Percentiles rank a stretch among this genome's conserved stretches.
Conservation (phyloP, 2,797 vertebrate species). For the Microhierax caerulescens region DNA sequence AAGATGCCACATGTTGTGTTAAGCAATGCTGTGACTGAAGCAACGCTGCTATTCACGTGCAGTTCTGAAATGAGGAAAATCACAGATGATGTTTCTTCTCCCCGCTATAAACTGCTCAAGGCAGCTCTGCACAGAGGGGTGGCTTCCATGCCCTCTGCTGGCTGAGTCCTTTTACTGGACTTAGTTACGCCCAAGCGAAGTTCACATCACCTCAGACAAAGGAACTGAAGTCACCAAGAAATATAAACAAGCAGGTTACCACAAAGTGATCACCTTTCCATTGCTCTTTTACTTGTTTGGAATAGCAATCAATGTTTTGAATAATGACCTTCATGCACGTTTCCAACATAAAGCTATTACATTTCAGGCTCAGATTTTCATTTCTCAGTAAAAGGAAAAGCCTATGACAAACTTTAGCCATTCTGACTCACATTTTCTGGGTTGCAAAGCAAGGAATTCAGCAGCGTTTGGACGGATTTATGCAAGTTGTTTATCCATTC, state of each 20-base stretch:
- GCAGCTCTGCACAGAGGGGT: neutral
- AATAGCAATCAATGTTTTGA: too few species aligned
- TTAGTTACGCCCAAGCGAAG: neutral
- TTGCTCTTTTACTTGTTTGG: neutral
- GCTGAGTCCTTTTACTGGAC: neutral
- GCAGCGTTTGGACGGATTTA: neutral
- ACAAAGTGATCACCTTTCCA: neutral
- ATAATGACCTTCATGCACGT: neutral
- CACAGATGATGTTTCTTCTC: accelerated
- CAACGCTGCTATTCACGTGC: neutral
- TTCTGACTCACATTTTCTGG: neutral
- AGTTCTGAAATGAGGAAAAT: neutral
- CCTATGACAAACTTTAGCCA: neutral
- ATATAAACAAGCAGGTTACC: neutral
- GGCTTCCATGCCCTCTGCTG: neutral
- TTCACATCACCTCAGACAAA: neutral
- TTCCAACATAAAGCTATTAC: neutral
- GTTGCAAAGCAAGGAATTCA: neutral
- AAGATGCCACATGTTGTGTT: neutral
- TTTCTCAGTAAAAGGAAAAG: neutral
- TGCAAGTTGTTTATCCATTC: neutral
- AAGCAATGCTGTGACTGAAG: neutral
- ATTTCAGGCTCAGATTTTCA: neutral
- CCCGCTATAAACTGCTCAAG: accelerated
- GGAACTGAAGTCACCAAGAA: neutral